phyloP scores from a whole-genome alignment of 2,113 vertebrate species.

The Cricetomys ansorgei region DNA sequence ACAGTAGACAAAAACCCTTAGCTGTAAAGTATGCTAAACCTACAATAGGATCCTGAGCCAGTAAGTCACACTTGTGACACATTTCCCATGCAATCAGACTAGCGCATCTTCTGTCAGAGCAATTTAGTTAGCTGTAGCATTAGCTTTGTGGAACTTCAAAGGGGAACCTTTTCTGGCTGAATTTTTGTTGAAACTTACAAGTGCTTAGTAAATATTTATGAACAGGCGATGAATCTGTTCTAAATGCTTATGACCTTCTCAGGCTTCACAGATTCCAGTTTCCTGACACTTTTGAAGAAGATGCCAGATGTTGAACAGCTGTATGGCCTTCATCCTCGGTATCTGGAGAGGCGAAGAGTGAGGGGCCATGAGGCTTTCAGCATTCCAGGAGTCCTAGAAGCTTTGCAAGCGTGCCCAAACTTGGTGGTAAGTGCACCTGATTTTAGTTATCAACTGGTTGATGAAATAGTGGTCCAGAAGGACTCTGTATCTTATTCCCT shows the following conservation, averaged over 20 bases:
- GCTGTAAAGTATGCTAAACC: background rate
- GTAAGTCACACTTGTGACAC: background rate
- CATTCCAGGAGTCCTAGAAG: slow-evolving; percentile 98
- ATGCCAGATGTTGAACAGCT: slow-evolving; percentile 99
- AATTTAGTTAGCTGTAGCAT: background rate
- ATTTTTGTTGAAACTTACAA: slow-evolving; percentile 2
- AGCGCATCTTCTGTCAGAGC: background rate
- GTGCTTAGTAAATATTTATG: background rate
- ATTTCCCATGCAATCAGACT: background rate
- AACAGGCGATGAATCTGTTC: background rate
- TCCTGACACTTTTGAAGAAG: slow-evolving; percentile 97
- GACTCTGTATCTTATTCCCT: background rate
- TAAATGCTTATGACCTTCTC: slow-evolving; percentile 74
- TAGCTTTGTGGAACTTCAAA: background rate
- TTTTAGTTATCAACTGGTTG: background rate
- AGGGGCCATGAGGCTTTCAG: slow-evolving; percentile 98
- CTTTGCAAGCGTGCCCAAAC: slow-evolving; percentile 96
- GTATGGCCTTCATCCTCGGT: slow-evolving; percentile 98
- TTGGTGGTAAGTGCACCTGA: slow-evolving; percentile 91
- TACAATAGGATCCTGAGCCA: background rate
- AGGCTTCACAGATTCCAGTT: slow-evolving; percentile 99
- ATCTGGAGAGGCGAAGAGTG: slow-evolving; percentile 96
- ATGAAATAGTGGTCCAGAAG: background rate
- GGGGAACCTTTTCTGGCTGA: background rate
- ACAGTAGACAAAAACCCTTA: slow-evolving; percentile 25